Base-by-base conservation (phyloP, 2,113 vertebrate genomes). In the Chrysemys picta region DNA sequence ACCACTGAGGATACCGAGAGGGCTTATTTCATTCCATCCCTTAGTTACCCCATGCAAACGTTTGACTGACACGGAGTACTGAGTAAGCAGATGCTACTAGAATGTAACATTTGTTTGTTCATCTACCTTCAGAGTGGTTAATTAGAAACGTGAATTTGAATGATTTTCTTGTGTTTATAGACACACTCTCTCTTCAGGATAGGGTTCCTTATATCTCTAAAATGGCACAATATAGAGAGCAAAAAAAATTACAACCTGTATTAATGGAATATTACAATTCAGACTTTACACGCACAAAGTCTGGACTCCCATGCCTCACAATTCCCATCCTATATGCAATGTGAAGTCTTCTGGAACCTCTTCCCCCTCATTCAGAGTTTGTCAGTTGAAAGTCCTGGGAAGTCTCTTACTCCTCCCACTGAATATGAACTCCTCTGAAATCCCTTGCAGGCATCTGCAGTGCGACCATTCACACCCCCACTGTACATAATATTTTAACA, bases 311-410 rank as follows among this genome's bases (percentile, higher is more conserved):
- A 24, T 59, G 59, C 5, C 47, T 89, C 84, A 89, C 88, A 79
- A 93, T 80, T 91, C 80, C 86, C 78, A 50, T 10, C 24, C 65
- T 47, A 88, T 8, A 50, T 91, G 88, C 76, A 87, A 81, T 0
- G 45, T 0, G 4, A 78, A 85, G 69, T 38, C 82, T 87, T 91
- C 93, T 94, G 89, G 91, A 93, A 89, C 0, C 8, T 83, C 80
- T 91, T 93, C 4, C 1, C 85, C 14, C 50, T 82, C 42, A 47
- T 65, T n/a, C 16, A 17, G 42, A 49, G 72, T 50, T 89, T 90
- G 90, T 89, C 91, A 96, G 95, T 82, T 87, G 38, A 49, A 88
- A 85, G 84, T 57, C 56, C 96, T 96, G 95, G 95, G 94, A 95
- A 69, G 38, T 95, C 94, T 96, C 96, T 94, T 90, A 69, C 91